Conservation (phyloP, 2,797 vertebrate species). For the Rhinichthys osculus region DNA sequence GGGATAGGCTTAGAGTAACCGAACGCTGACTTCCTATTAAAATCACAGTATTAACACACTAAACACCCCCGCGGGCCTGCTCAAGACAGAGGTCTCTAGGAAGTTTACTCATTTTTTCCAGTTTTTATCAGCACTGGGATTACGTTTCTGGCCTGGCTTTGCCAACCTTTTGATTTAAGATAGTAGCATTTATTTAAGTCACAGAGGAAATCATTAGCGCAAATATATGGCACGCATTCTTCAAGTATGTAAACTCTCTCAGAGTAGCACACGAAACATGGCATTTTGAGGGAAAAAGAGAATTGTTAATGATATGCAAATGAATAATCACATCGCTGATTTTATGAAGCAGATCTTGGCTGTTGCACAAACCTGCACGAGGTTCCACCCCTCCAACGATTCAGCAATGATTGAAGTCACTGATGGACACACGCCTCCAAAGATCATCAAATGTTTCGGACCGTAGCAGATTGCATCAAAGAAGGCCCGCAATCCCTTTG, state of each 20-base stretch:
- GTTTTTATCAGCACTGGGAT: conserved; percentile 14
- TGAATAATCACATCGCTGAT: conserved; percentile 4
- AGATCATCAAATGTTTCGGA: conserved; percentile 99
- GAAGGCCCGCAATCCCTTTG: conserved; percentile 97
- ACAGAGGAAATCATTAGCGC: conserved; percentile 16
- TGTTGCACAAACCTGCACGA: conserved; percentile 91
- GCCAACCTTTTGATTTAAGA: conserved; percentile 24
- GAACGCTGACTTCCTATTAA: conserved; percentile 16
- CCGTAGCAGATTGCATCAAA: conserved; percentile 99
- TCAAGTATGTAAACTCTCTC: neutral
- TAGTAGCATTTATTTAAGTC: conserved; percentile 20
- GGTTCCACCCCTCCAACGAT: conserved; percentile 97
- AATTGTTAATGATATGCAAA: conserved; percentile 3
- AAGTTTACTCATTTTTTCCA: neutral
- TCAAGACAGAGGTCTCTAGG: conserved; percentile 57
- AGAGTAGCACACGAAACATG: neutral
- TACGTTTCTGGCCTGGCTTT: neutral
- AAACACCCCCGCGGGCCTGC: conserved; percentile 47
- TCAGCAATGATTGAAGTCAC: conserved; percentile 99
- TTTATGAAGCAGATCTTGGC: neutral
- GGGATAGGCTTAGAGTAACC: conserved; percentile 10
- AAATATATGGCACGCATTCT: neutral
- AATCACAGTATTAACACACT: conserved; percentile 37
- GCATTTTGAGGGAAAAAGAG: neutral
- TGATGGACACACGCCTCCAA: conserved; percentile 96